Conservation (phyloP, 2,888 invertebrate genomes). For the Margaritifera margaritifera region DNA sequence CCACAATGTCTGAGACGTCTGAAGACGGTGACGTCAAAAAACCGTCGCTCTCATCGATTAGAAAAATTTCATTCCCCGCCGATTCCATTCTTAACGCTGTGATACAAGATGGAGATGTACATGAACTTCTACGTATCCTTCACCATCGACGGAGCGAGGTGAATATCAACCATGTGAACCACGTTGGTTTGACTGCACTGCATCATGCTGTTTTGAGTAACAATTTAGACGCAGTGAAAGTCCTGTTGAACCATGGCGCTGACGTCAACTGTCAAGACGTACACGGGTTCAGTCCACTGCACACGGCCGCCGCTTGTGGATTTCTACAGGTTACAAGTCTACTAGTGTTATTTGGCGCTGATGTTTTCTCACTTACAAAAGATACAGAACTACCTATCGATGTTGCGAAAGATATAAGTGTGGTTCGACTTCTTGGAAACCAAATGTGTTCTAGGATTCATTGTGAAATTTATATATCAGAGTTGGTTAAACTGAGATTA, state of each 20-base stretch:
- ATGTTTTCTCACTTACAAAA: conserved; percentile 55
- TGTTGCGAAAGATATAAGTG: conserved; percentile 58
- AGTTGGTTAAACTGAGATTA: too few relatives aligned
- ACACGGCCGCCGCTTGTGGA: conserved; percentile 65
- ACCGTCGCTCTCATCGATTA: conserved; percentile 1
- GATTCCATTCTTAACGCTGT: conserved; percentile 64
- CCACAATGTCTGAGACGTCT: too few relatives aligned
- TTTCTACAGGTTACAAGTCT: conserved; percentile 60
- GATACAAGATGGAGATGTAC: conserved; percentile 63
- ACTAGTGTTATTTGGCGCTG: conserved; percentile 60
- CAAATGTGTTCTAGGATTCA: conserved; percentile 60
- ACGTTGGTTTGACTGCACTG: conserved; percentile 62
- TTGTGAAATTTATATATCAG: conserved; percentile 18
- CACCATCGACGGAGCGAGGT: conserved; percentile 35
- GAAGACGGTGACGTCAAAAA: too few relatives aligned
- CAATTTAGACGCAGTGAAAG: conserved; percentile 64
- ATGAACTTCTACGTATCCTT: conserved; percentile 55
- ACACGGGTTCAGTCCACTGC: conserved; percentile 63
- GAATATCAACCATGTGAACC: conserved; percentile 60
- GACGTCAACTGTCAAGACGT: conserved; percentile 60
- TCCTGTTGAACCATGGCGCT: conserved; percentile 57
- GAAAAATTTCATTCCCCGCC: conserved; percentile 61
- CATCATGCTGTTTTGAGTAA: conserved; percentile 65
- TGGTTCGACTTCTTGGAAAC: conserved; percentile 49
- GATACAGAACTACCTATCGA: conserved; percentile 61